These are phyloP conservation scores for Drosophila pruinosa DNA, from an alignment of 1,140 invertebrate species.

Conservation along the genomic window DNA sequence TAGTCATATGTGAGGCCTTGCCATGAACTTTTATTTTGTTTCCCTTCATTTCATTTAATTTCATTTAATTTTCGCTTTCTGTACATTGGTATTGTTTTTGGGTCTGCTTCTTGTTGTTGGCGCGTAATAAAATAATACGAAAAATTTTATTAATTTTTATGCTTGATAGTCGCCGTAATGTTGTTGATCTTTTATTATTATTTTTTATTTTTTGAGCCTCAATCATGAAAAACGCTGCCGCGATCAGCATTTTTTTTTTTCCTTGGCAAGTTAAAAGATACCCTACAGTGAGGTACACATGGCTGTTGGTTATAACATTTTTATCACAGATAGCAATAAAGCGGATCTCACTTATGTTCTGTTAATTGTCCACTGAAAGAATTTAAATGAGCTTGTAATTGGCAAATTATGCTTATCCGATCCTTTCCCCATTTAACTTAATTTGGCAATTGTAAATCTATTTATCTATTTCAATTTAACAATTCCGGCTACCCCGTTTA, in stretches of 20 bases:
- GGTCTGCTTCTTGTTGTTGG: constrained; percentile 37
- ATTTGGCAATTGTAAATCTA: constrained; percentile 23
- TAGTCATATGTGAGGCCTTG: constrained; percentile 41
- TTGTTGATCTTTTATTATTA: constrained; percentile 65
- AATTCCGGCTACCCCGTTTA: constrained; percentile 40
- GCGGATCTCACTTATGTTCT: neutral
- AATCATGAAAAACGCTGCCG: constrained; percentile 49
- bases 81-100: constrained; percentile 61
- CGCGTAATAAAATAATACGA: constrained; percentile 70
- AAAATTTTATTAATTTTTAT: constrained; percentile 77
- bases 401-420: constrained; percentile 53
- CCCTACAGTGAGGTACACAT: constrained; percentile 23
- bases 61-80: constrained; percentile 34
- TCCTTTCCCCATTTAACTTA: constrained; percentile 53
- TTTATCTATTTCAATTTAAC: constrained; percentile 32
- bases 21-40: constrained; percentile 50
- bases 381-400: constrained; percentile 49
- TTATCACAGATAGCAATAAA: neutral
- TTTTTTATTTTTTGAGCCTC: constrained; percentile 30
- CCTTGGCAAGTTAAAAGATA: constrained; percentile 25
- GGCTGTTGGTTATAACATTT: too few species aligned
- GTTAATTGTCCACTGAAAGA: constrained; percentile 13
- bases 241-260: constrained; percentile 39
- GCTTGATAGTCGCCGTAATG: constrained; percentile 42
- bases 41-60: constrained; percentile 40